phyloP scores from a whole-genome alignment of 2,797 vertebrate species.

The Etheostoma perlongum region DNA sequence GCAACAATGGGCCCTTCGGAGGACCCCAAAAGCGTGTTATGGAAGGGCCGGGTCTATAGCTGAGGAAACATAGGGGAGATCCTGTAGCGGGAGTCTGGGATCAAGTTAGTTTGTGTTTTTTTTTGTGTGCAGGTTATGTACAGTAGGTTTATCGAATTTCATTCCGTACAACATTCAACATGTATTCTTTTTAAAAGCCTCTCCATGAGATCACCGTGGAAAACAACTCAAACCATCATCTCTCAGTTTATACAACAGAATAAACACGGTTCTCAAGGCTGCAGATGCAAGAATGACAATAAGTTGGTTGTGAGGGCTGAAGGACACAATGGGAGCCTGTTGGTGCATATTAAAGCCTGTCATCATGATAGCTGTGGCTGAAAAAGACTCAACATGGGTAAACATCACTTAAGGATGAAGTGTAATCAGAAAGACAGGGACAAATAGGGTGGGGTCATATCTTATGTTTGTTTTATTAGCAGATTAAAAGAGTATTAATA shows the following conservation, averaged over 20 bases:
- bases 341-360: slow-evolving; percentile 57
- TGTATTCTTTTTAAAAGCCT: background rate
- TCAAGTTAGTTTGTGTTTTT: too few relatives aligned
- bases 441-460: background rate
- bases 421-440: slow-evolving; percentile 18
- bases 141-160: background rate
- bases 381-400: slow-evolving; percentile 60
- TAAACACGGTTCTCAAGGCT: slow-evolving; percentile 54
- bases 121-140: background rate
- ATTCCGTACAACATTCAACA: background rate
- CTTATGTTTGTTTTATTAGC: background rate
- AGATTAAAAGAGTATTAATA: slow-evolving; percentile 9
- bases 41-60: too few relatives aligned
- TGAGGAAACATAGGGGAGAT: too few relatives aligned
- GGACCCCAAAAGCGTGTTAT: too few relatives aligned
- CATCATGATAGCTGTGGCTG: slow-evolving; percentile 63
- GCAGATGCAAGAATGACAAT: slow-evolving; percentile 50
- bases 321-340: slow-evolving; percentile 65
- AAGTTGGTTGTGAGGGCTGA: slow-evolving; percentile 48
- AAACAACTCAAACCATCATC: slow-evolving; percentile 45
- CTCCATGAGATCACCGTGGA: slow-evolving; percentile 4
- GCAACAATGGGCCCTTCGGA: too few relatives aligned
- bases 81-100: too few relatives aligned
- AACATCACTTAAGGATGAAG: slow-evolving; percentile 71
- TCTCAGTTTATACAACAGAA: slow-evolving; percentile 51